Evolutionary conservation across 2,113 vertebrate genomes (phyloP).

Genomic region (Atherinomorus stipes): DNA sequence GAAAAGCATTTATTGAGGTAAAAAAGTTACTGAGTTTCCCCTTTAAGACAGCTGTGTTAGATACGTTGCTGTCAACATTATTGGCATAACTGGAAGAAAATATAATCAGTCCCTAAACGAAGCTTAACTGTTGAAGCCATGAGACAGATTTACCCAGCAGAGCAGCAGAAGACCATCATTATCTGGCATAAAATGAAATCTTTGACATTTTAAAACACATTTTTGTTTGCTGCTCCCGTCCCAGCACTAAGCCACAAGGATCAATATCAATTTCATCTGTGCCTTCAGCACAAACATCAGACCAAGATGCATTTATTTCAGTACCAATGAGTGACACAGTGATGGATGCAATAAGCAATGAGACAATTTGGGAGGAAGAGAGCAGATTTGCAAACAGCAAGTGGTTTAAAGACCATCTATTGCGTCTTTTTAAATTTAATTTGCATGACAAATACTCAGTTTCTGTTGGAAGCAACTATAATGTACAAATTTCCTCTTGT

Average conservation of each 20-base stretch:
- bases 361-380: too few species aligned
- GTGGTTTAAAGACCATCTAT: too few species aligned
- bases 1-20: too few species aligned
- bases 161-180: background rate
- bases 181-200: conserved; percentile 2
- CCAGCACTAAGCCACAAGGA: background rate
- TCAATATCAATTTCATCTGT: conserved; percentile 30
- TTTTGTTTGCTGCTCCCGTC: background rate
- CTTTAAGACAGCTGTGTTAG: background rate
- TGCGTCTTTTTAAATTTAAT: too few species aligned
- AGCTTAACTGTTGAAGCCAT: conserved; percentile 12
- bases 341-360: too few species aligned
- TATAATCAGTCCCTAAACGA: conserved; percentile 1
- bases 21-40: too few species aligned
- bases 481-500: conserved; percentile 4
- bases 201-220: conserved; percentile 5
- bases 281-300: background rate
- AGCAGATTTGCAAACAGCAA: too few species aligned
- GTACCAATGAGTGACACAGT: too few species aligned
- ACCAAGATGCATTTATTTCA: too few species aligned
- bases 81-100: background rate
- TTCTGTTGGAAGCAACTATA: conserved; percentile 1
- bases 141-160: background rate
- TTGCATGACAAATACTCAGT: too few species aligned
- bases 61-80: background rate